A percentile compares a stretch with the other conserved stretches of the same genome.
Conservation (phyloP, 1,140 invertebrate genomes). For the Adoxophyes honmai region DNA sequence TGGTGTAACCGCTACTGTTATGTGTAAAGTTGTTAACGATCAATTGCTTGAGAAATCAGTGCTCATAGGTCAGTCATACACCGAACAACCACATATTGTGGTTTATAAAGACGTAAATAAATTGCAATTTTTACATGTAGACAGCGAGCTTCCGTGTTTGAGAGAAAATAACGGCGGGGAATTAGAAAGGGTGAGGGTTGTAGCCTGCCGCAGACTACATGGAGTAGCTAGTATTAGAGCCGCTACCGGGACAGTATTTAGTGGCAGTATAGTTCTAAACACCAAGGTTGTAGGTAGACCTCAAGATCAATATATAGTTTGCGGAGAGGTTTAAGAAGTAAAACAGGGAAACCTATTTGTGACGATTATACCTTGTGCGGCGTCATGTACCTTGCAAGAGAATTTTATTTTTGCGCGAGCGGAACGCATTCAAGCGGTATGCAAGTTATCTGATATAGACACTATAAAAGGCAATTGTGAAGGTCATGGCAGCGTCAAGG, state of each 20-base stretch:
- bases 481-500: too few relatives aligned
- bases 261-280: constrained; percentile 15
- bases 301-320: constrained; percentile 13
- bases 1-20: constrained; percentile 20
- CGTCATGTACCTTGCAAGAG: constrained; percentile 11
- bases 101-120: constrained; percentile 20
- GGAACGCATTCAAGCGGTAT: too few relatives aligned
- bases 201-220: background rate
- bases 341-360: constrained; percentile 10
- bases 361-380: constrained; percentile 15
- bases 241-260: background rate
- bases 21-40: constrained; percentile 25
- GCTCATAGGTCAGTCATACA: constrained; percentile 22
- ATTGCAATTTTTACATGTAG: constrained; percentile 17
- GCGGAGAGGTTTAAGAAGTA: constrained; percentile 19
- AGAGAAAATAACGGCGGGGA: background rate
- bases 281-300: constrained; percentile 20
- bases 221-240: constrained; percentile 17
- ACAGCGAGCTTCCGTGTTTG: constrained; percentile 2
- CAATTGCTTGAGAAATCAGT: constrained; percentile 19
- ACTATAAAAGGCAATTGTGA: too few relatives aligned
- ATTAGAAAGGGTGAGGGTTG: constrained; percentile 2
- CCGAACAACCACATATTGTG: constrained; percentile 25
- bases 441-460: too few relatives aligned
- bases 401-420: constrained; percentile 19